Evolutionary conservation across 2,113 vertebrate species (phyloP), one percentile per base, ranked within the genome.

Genomic region (Muscicapa adusta): DNA sequence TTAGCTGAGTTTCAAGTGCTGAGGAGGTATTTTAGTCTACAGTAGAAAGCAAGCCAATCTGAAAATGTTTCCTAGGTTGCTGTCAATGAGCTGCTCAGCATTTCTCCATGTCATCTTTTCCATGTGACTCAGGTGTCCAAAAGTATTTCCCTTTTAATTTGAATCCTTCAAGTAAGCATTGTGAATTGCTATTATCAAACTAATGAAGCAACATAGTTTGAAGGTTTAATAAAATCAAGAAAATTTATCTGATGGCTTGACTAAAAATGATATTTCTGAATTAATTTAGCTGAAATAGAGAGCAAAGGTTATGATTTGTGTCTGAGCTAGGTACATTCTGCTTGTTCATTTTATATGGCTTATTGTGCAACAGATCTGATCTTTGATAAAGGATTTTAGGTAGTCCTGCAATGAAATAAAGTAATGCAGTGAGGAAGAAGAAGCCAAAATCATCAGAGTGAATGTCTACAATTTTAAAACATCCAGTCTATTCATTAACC

Each of bases 1-100:
- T 96, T 73, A 90, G 38, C 29, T 89, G 45, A 94, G 78, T 94
- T 95, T 83, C 88, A 88, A 28, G 62, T 96, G 88, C 94, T 96
- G 95, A 94, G 60, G 13, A 90, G 8, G 63, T 76, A 34, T 42
- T 96, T 94, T 95, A 90, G 42, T 62, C 66, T 73, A 29, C 12
- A 4, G 40, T 14, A 73, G 50, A 85, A 91, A 85, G 53, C 13
- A 68, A 65, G 10, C 0, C 61, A 73, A 28, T 54, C 15, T 58
- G 33, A 85, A 93, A 50, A 42, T 34, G 61, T 23, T 91, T 78
- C 22, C 22, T 34, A 51, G 56, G 54, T 57, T 76, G n/a, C 3
- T 61, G 36, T 53, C 38, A 47, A n/a, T 9, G 45, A 94, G 4
- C 36, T 56, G 57, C 19, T 85, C 43, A 89, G 12, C 25, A 65